Percentiles rank a stretch among this genome's conserved stretches.
Conservation (phyloP, 2,797 vertebrate species). For the Mus minutoides region DNA sequence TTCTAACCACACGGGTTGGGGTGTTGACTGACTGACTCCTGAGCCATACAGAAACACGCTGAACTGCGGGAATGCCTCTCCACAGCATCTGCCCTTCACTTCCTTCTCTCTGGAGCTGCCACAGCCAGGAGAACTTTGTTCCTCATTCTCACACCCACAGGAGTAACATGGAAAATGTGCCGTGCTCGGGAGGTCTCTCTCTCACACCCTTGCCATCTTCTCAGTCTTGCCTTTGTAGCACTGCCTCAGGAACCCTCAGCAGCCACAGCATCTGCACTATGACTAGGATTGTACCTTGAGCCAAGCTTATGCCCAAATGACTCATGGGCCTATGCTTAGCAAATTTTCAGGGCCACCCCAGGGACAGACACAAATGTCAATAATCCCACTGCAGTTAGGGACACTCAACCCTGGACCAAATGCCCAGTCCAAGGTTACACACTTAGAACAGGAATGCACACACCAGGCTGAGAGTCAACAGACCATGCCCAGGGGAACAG, state of each 20-base stretch:
- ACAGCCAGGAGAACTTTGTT: not conserved
- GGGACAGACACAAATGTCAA: not conserved
- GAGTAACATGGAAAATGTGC: not conserved
- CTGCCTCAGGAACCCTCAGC: no score
- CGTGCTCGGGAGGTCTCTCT: not conserved
- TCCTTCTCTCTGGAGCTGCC: not conserved
- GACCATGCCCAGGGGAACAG: not conserved
- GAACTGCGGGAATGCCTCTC: not conserved
- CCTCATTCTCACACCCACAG: not conserved
- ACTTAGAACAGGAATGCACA: not conserved
- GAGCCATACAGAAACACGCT: not conserved
- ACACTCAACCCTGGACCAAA: not conserved
- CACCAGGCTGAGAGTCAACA: not conserved
- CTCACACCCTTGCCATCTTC: not conserved
- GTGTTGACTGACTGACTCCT: not conserved
- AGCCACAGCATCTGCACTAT: not conserved
- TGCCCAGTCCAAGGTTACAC: not conserved
- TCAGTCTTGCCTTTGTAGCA: no score
- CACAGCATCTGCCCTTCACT: not conserved
- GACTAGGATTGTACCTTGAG: not conserved
- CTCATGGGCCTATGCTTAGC: not conserved
- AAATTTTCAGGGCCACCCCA: not conserved
- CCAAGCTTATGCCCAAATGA: not conserved
- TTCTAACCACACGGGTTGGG: not conserved
- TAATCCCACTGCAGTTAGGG: not conserved